Base-by-base conservation (phyloP, 2,888 invertebrate genomes). In the Tachystola acroxantha region DNA sequence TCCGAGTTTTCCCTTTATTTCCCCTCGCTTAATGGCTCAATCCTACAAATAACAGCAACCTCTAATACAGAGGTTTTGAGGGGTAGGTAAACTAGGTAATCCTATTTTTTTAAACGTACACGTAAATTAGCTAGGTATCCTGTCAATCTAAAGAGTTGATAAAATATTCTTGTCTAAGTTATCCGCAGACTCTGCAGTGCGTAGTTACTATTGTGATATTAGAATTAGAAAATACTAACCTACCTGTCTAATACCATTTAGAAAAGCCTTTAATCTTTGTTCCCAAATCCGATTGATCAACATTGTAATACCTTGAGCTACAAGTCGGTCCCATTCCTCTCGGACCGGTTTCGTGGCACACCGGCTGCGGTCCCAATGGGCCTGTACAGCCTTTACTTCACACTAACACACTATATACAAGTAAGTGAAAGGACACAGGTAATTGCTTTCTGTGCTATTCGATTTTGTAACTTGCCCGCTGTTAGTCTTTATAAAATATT, bases 361-460 rank as follows among this genome's bases (percentile, higher is more conserved):
- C 80, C 79, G 78, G 79, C 81, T 76, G 78, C 59, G 64, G 53
- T 64, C 70, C 73, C 77, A 69, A 52, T 69, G 70, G 72, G 57
- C 61, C 63, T 65, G 56, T 69, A 16, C 16, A 16, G 16, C 16
- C 16, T 16, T 16, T 16, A 16, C 16, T 13, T 20, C 11, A 41
- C 48, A 52, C 50, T 52, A 44, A 36, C 42, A 37, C 57, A 60
- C 56, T 59, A 61, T 56, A 66, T 70, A 69, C 65, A 58, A 63
- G 50, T 63, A 76, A 85, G 85, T 85, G 85, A 85, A 85, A 85
- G 85, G 85, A 85, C 79, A 81, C 57, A 66, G 65, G 71, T 82
- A 76, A 80, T 82, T 80, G 74, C 76, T 80, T 74, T 75, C 66
- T 69, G 74, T 69, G 63, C 62, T 68, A 64, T 73, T 68, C 57